Conservation (phyloP, 1,140 invertebrate genomes). For the Drosophila paulistorum region DNA sequence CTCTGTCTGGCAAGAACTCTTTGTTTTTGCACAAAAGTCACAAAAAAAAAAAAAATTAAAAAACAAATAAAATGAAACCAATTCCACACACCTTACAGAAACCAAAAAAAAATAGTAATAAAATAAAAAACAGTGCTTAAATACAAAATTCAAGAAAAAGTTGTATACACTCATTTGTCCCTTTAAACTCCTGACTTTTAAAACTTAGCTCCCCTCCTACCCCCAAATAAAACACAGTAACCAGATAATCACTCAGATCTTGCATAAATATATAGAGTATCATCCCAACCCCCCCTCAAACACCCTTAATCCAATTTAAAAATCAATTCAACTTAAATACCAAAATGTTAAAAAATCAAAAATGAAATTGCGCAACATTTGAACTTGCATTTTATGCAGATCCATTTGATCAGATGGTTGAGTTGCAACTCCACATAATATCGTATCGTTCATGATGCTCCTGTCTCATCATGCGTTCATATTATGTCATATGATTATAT, state of each 20-base stretch:
- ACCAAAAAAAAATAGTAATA: slow-evolving; percentile 29
- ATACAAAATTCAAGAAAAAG: slow-evolving; percentile 41
- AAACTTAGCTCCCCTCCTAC: slow-evolving; percentile 16
- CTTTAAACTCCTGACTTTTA: slow-evolving; percentile 68
- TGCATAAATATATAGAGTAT: slow-evolving; percentile 35
- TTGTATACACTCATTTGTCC: slow-evolving; percentile 51
- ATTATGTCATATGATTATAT: slow-evolving; percentile 67
- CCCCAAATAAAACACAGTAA: neutral
- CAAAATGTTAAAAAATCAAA: slow-evolving; percentile 33
- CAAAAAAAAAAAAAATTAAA: slow-evolving; percentile 24
- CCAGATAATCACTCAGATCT: slow-evolving; percentile 43
- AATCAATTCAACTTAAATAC: slow-evolving; percentile 53
- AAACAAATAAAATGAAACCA: slow-evolving; percentile 15
- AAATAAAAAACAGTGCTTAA: slow-evolving; percentile 18
- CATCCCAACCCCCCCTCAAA: slow-evolving; percentile 17
- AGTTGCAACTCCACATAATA: slow-evolving; percentile 83
- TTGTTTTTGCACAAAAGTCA: slow-evolving; percentile 67
- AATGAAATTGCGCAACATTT: slow-evolving; percentile 63
- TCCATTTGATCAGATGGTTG: slow-evolving; percentile 82
- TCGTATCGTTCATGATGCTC: slow-evolving; percentile 72
- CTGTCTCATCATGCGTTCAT: slow-evolving; percentile 77
- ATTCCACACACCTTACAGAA: slow-evolving; percentile 28
- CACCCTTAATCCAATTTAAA: slow-evolving; percentile 28
- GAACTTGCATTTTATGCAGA: slow-evolving; percentile 79
- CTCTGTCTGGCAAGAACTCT: slow-evolving; percentile 62